phyloP scores from a whole-genome alignment of 2,888 invertebrate genomes.

The Galerucella nymphaeae region DNA sequence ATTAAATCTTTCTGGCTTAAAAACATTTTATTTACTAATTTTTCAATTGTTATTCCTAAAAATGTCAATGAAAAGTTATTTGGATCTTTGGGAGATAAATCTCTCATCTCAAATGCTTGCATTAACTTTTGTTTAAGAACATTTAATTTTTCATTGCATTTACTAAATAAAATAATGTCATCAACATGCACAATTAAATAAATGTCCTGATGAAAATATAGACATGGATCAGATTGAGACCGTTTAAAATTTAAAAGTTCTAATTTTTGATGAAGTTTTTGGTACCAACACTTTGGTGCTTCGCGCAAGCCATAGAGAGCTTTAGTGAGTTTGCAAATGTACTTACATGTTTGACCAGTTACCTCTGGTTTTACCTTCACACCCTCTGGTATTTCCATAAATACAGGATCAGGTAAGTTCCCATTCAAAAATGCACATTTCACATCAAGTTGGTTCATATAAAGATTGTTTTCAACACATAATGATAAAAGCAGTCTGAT shows the following conservation, averaged over 20 bases:
- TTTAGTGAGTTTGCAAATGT: slow-evolving; percentile 31
- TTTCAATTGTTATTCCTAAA: slow-evolving; percentile 7
- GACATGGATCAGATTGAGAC: slow-evolving; percentile 14
- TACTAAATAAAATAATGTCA: slow-evolving; percentile 4
- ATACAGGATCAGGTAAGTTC: slow-evolving; percentile 24
- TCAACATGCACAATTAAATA: slow-evolving; percentile 11
- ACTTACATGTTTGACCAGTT: not conserved
- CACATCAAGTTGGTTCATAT: slow-evolving; percentile 28
- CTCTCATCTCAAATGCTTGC: slow-evolving; percentile 8
- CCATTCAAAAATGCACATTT: slow-evolving; percentile 31
- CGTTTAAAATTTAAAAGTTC: slow-evolving; percentile 12
- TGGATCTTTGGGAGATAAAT: not conserved
- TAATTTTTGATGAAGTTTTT: slow-evolving; percentile 18
- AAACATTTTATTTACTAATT: slow-evolving; percentile 1
- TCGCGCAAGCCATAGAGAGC: slow-evolving; percentile 32
- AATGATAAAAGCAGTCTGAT: slow-evolving; percentile 18
- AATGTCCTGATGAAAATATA: slow-evolving; percentile 12
- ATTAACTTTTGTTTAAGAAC: slow-evolving; percentile 10
- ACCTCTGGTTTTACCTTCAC: slow-evolving; percentile 1
- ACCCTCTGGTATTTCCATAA: slow-evolving; percentile 31
- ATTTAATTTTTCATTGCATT: not conserved
- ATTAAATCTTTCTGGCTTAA: slow-evolving; percentile 3
- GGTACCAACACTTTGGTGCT: slow-evolving; percentile 19
- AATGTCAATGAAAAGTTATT: not conserved
- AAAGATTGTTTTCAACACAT: slow-evolving; percentile 23